Evolutionary conservation across 2,888 invertebrate genomes (phyloP).

Genomic region (Sinodicranocentrus sp.): DNA sequence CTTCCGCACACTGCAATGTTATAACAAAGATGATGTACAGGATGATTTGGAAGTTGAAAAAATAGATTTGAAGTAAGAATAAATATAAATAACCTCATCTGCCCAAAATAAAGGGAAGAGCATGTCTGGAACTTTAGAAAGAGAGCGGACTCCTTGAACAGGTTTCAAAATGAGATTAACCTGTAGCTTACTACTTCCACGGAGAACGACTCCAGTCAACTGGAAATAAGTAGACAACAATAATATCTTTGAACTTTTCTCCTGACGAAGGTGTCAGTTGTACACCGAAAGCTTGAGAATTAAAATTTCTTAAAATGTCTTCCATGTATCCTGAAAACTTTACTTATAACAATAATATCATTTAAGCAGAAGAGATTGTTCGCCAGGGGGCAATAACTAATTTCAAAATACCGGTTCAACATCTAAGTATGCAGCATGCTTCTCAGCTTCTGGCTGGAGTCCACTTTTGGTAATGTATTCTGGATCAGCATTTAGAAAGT

Average conservation of each 20-base stretch:
- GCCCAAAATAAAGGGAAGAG: slow-evolving; percentile 65
- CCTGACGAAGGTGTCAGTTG: too few relatives aligned
- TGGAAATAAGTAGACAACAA: slow-evolving; percentile 9
- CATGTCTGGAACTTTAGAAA: slow-evolving; percentile 49
- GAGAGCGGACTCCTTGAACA: slow-evolving; percentile 11
- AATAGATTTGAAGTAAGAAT: too few relatives aligned
- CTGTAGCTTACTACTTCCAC: slow-evolving; percentile 58
- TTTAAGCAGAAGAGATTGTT: too few relatives aligned
- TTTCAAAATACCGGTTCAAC: slow-evolving; percentile 26
- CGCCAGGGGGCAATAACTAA: too few relatives aligned
- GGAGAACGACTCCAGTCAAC: slow-evolving; percentile 51
- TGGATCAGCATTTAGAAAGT: slow-evolving; percentile 19
- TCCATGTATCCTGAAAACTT: too few relatives aligned
- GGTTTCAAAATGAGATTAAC: slow-evolving; percentile 52
- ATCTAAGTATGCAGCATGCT: slow-evolving; percentile 24
- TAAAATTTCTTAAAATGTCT: too few relatives aligned
- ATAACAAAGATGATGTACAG: too few relatives aligned
- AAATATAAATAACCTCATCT: too few relatives aligned
- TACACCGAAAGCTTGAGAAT: too few relatives aligned
- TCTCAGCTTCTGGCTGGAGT: background rate
- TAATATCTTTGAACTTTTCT: background rate
- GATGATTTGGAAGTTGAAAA: too few relatives aligned
- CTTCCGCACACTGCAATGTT: too few relatives aligned
- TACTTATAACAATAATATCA: too few relatives aligned
- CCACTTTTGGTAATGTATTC: slow-evolving; percentile 21